These are phyloP conservation scores for Gnathochromis pfefferi DNA, from an alignment of 2,113 vertebrate genomes.

Conservation along the genomic window DNA sequence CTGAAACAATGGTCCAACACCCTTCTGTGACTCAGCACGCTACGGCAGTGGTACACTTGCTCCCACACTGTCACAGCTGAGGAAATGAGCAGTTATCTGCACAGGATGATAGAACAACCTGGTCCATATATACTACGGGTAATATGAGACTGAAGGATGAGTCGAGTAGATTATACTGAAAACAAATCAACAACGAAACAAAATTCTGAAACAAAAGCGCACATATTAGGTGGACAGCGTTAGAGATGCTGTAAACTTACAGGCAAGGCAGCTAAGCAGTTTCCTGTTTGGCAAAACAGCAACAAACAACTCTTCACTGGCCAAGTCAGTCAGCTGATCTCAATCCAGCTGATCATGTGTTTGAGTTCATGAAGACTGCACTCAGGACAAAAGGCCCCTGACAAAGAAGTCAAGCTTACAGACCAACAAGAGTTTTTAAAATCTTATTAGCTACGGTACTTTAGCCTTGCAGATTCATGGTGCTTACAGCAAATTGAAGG, in stretches of 20 bases:
- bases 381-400: background rate
- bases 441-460: background rate
- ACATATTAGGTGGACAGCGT: background rate
- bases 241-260: background rate
- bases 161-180: background rate
- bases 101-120: background rate
- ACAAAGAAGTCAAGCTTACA: background rate
- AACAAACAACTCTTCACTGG: background rate
- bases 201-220: background rate
- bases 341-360: background rate
- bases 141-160: background rate
- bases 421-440: background rate
- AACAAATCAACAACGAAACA: background rate
- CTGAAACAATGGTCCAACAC: conserved; percentile 16
- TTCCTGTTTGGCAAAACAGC: background rate
- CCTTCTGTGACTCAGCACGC: conserved; percentile 34
- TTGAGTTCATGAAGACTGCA: background rate
- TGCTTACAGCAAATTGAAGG: background rate
- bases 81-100: background rate
- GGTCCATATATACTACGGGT: background rate
- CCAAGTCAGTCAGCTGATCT: background rate
- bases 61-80: background rate
- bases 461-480: background rate
- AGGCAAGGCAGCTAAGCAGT: background rate
- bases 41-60: background rate